Evolutionary conservation across 2,113 vertebrate genomes (phyloP), one percentile per base, ranked within the genome.

Genomic region (Miniopterus natalensis): DNA sequence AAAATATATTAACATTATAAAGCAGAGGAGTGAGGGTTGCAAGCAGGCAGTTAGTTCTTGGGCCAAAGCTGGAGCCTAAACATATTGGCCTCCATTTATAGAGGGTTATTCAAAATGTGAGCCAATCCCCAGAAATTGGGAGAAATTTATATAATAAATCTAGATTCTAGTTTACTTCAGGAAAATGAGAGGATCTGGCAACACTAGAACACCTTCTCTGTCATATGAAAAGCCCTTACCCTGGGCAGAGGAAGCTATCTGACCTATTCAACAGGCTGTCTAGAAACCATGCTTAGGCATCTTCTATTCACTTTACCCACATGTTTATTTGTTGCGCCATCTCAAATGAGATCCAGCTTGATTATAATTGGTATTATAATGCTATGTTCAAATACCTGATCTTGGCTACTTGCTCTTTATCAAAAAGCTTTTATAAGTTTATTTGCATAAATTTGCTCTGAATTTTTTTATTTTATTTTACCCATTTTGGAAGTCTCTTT

Each of bases 401-500:
- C 61, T 53, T n/a, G 21, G 45, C 29, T 91, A 68, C n/a, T 88
- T 66, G 9, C 21, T 92, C 63, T 81, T 93, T 79, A 66, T 49
- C 13, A 87, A 66, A 45, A 75, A 80, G 25, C 55, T 49, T 11
- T 9, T 88, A 91, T 77, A 95, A 84, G 77, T 59, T 74, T 88
- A 92, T 47, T 91, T 90, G 36, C 3, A n/a, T 45, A 47, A 31
- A 73, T 88, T 80, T 90, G 10, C 70, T 71, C 74, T 73, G 42
- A 95, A 95, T 63, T 27, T 66, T 87, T 84, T 25, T 63, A 23
- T 66, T 87, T 84, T 25, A 89, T 77, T 90, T 85, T 27, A 78
- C 31, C 6, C 13, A 73, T 74, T 84, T 66, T 63, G 11, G 31
- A 91, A 92, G 14, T 75, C 79, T 61, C 78, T 79, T 94, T 95